phyloP scores from a whole-genome alignment of 2,113 vertebrate genomes.

The Toxotes chatareus region DNA sequence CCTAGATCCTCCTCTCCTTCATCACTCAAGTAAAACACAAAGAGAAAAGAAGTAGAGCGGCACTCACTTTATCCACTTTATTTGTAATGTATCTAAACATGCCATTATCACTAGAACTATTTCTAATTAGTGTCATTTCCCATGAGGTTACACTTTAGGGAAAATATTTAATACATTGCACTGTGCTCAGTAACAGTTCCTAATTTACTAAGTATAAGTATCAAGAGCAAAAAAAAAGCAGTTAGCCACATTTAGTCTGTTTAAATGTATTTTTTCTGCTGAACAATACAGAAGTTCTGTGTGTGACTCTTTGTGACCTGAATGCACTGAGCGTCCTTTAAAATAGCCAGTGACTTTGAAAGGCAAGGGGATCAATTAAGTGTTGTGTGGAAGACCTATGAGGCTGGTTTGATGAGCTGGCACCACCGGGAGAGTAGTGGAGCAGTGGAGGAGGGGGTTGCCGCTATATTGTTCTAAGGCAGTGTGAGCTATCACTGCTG shows the following conservation, averaged over 20 bases:
- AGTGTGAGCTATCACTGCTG: conserved; percentile 82
- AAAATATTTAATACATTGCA: conserved; percentile 69
- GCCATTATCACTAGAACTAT: conserved; percentile 72
- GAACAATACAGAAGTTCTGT: conserved; percentile 20
- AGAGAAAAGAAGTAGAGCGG: conserved; percentile 76
- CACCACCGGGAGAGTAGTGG: conserved; percentile 42
- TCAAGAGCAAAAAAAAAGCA: conserved; percentile 28
- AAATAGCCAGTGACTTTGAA: conserved; percentile 76
- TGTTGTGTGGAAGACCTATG: conserved; percentile 62
- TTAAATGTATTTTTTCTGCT: conserved; percentile 25
- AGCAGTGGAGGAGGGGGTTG: conserved; percentile 48
- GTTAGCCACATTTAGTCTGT: conserved; percentile 28
- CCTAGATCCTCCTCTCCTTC: conserved; percentile 77
- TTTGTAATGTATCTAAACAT: conserved; percentile 83
- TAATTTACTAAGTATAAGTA: conserved; percentile 53
- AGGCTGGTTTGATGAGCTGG: conserved; percentile 63
- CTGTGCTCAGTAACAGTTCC: conserved; percentile 52
- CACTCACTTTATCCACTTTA: conserved; percentile 66
- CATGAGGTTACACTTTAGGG: conserved; percentile 71
- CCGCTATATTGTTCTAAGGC: conserved; percentile 74
- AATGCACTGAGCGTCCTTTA: conserved; percentile 51
- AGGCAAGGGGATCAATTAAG: conserved; percentile 77
- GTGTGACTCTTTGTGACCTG: conserved; percentile 63
- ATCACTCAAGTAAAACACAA: conserved; percentile 79
- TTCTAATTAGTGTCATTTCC: conserved; percentile 81